Evolutionary conservation across 2,888 invertebrate genomes (phyloP).

Genomic region (Zygogramma bicolorata): DNA sequence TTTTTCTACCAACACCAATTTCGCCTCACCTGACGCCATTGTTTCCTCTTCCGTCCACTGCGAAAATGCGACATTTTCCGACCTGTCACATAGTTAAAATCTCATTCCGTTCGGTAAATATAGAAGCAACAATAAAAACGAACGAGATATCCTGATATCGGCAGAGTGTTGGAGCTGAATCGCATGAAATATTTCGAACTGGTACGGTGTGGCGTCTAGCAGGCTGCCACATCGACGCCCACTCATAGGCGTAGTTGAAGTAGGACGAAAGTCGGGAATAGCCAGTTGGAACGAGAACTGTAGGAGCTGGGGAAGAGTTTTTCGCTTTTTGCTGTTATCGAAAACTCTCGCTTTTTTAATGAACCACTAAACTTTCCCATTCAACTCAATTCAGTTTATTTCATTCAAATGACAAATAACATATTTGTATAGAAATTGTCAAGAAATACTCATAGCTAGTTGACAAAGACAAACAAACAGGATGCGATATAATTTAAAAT

Average conservation of each 20-base stretch:
- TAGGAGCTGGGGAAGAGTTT: not conserved
- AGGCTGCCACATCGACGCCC: conserved; percentile 33
- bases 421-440: too few relatives aligned
- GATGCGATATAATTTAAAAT: too few relatives aligned
- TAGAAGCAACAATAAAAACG: conserved; percentile 2
- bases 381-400: too few relatives aligned
- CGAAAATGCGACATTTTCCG: conserved; percentile 1
- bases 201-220: conserved; percentile 36
- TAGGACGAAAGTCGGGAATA: not conserved
- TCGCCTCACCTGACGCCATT: too few relatives aligned
- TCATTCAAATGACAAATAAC: too few relatives aligned
- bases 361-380: too few relatives aligned
- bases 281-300: not conserved
- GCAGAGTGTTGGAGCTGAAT: conserved; percentile 21
- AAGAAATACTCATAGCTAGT: too few relatives aligned
- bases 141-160: conserved; percentile 16
- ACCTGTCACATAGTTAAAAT: conserved; percentile 1
- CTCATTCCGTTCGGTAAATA: conserved; percentile 14
- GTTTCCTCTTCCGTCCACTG: not conserved
- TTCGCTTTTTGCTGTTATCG: not conserved
- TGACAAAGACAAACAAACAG: too few relatives aligned
- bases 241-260: conserved; percentile 27
- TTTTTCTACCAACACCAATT: too few relatives aligned
- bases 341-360: too few relatives aligned
- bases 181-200: conserved; percentile 26